Conservation (phyloP, 1,140 invertebrate genomes). For the Epicauta chinensis region DNA sequence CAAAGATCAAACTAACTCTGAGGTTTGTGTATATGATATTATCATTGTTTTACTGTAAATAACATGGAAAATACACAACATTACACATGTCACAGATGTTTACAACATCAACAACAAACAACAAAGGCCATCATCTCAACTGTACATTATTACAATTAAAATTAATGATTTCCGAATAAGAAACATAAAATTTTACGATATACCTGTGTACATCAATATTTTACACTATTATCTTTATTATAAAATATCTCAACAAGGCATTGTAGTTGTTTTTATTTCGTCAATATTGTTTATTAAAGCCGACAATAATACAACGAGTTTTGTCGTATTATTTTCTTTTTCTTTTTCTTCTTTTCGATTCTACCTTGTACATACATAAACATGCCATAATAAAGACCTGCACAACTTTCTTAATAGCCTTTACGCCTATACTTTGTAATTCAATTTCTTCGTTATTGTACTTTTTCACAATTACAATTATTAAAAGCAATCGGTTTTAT, state of each 20-base stretch:
- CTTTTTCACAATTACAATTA: slow-evolving; percentile 2
- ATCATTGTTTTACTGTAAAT: slow-evolving; percentile 7
- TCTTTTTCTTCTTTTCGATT: not conserved
- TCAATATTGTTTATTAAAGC: too few species aligned
- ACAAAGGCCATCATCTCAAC: too few species aligned
- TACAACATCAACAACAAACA: not conserved
- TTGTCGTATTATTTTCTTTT: not conserved
- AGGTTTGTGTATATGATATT: slow-evolving; percentile 10
- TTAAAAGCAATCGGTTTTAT: too few species aligned
- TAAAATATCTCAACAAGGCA: not conserved
- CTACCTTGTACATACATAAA: slow-evolving; percentile 9
- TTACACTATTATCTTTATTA: slow-evolving; percentile 20
- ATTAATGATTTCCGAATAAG: slow-evolving; percentile 19
- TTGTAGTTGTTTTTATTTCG: not conserved
- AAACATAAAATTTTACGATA: slow-evolving; percentile 20
- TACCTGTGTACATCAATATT: slow-evolving; percentile 13
- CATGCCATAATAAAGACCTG: slow-evolving; percentile 19
- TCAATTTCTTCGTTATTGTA: slow-evolving; percentile 4
- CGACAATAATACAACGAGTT: too few species aligned
- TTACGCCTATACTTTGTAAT: slow-evolving; percentile 7
- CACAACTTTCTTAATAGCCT: slow-evolving; percentile 15
- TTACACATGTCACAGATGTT: slow-evolving; percentile 17
- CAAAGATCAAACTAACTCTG: too few species aligned
- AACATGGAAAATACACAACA: slow-evolving; percentile 17
- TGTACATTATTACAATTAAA: slow-evolving; percentile 9